A percentile compares a stretch with the other conserved stretches of the same genome.
Evolutionary conservation across 2,888 invertebrate species (phyloP).

Genomic region (Drosophila austrosaltans): DNA sequence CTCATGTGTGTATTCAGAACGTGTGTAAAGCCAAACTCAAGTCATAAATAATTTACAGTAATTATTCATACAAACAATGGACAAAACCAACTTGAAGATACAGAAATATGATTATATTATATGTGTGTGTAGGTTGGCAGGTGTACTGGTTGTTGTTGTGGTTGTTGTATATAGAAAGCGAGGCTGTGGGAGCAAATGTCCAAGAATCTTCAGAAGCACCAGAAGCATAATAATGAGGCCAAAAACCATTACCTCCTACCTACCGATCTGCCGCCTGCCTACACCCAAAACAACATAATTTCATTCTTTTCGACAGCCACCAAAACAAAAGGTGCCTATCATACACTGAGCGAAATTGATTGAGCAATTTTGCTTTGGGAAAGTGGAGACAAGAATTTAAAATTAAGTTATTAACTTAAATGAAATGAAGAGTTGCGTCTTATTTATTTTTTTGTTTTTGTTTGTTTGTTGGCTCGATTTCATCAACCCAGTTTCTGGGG

Average conservation of each 20-base stretch:
- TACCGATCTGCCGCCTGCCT: neutral
- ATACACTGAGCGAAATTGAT: conserved; percentile 68
- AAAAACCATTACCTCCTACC: conserved; percentile 65
- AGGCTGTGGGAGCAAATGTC: conserved; percentile 74
- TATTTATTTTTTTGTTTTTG: neutral
- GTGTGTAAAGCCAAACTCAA: conserved; percentile 43
- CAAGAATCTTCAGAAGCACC: conserved; percentile 55
- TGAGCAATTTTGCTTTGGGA: conserved; percentile 55
- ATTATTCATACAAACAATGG: conserved; percentile 47
- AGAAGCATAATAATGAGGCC: conserved; percentile 57
- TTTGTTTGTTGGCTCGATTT: conserved; percentile 7
- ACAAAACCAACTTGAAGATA: conserved; percentile 30
- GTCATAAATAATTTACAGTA: conserved; percentile 68
- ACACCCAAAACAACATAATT: conserved; percentile 66
- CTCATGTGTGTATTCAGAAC: conserved; percentile 50
- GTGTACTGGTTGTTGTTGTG: neutral
- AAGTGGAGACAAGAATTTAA: conserved; percentile 9
- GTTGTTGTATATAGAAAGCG: conserved; percentile 56
- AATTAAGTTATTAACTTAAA: conserved; percentile 53
- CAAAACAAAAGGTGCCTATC: neutral
- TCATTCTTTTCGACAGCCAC: conserved; percentile 30
- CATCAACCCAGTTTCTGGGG: conserved; percentile 34
- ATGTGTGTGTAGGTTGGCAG: too few relatives aligned
- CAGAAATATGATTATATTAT: neutral
- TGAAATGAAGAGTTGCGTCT: conserved; percentile 38